These are phyloP conservation scores for Lepus americanus DNA, from an alignment of 2,113 vertebrate species.

Conservation along the genomic window DNA sequence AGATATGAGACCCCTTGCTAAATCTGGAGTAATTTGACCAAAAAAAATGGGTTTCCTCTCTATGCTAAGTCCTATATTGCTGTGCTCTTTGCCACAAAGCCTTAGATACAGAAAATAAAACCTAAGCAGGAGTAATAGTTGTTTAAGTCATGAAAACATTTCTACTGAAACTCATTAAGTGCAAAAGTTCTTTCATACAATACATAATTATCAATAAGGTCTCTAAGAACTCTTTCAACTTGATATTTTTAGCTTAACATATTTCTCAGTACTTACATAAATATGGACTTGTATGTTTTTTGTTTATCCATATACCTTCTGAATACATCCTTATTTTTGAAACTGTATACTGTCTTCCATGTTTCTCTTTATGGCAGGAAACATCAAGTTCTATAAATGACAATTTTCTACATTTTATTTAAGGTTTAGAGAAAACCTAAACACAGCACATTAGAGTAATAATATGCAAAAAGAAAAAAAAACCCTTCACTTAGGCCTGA, in stretches of 20 bases:
- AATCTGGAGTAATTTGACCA: background rate
- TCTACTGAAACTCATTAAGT: background rate
- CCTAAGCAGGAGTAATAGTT: background rate
- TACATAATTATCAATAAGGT: background rate
- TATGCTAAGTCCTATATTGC: background rate
- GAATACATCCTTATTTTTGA: constrained; percentile 24
- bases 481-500: background rate
- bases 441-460: background rate
- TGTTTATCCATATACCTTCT: background rate
- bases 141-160: background rate
- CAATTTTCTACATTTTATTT: background rate
- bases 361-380: constrained; percentile 35
- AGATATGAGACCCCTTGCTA: background rate
- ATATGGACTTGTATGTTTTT: background rate
- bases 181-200: background rate
- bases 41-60: background rate
- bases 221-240: background rate
- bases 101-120: background rate
- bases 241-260: background rate
- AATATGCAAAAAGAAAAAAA: background rate
- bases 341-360: background rate
- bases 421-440: background rate
- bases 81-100: background rate
- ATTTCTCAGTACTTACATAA: constrained; percentile 3
- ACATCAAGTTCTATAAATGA: background rate